Base-by-base conservation (phyloP, 2,888 invertebrate species). In the Drosophila kambysellisi region DNA sequence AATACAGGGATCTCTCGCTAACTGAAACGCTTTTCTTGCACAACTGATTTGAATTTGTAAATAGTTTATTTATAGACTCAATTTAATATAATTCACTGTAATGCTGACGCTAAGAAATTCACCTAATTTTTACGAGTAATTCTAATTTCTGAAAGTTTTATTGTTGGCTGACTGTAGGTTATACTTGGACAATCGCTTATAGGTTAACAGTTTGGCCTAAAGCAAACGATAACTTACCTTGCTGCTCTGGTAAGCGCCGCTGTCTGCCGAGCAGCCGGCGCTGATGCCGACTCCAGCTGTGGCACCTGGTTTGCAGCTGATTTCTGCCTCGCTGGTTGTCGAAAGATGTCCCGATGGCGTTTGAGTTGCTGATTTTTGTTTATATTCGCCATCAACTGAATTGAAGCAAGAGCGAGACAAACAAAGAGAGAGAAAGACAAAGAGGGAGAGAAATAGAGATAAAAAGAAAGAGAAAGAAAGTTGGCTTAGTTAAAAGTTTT, bases 351-450 rank as follows among this genome's bases (percentile, higher is more conserved):
- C 94, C 81, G 95, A 94, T 72, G 95, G 95, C 81, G 95, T 95
- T 92, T 95, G 95, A 82, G 95, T 95, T 89, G 95, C 95, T 90
- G 95, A 95, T 90, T 95, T 95, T 91, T 96, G 94, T 94, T 96
- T 96, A 93, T 96, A 96, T 94, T 96, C 96, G 81, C 95, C 95
- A 94, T 96, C 96, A 77, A 92, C 92, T 93, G 74, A 70, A 72
- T 68, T 71, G 71, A 48, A 53, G 59, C 29, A 41, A 62, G 57
- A 52, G 37, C 50, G 54, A 48, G 51, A 17, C 17, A 51, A 37
- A 41, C 43, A 62, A 2, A 37, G 25, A 51, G 25, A 29, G 48
- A n/a, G 20, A 29, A 5, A 15, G 15, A 37, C 6, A 15, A 6
- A 37, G 33, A 11, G 33, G 11, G 33, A 33, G 11, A 37, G 11